Evolutionary conservation across 2,888 invertebrate species (phyloP).

Genomic region (Noctua pronuba): DNA sequence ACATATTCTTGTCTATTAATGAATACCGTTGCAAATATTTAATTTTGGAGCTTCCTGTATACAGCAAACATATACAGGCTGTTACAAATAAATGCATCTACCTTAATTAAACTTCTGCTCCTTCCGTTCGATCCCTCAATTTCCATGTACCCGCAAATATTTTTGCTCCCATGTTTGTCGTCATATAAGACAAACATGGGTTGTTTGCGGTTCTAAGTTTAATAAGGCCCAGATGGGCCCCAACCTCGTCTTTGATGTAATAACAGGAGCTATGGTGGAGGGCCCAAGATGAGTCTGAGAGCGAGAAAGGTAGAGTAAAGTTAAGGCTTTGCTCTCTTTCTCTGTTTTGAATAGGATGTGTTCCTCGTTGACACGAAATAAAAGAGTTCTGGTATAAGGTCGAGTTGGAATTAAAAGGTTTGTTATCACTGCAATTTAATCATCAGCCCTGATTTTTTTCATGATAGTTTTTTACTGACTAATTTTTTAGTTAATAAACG

Average conservation of each 20-base stretch:
- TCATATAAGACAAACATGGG: constrained; percentile 54
- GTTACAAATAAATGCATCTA: constrained; percentile 20
- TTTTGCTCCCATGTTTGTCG: constrained; percentile 44
- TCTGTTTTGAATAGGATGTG: background rate
- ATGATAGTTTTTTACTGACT: no score
- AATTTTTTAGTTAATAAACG: no score
- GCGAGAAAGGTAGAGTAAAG: background rate
- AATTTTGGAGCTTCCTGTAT: constrained; percentile 5
- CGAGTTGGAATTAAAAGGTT: background rate
- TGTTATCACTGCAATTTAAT: no score
- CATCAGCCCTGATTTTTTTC: no score
- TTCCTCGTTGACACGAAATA: background rate
- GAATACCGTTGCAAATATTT: background rate
- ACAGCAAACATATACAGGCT: constrained; percentile 9
- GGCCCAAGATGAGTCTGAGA: background rate
- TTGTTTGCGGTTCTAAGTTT: constrained; percentile 60
- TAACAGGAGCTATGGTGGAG: constrained; percentile 11
- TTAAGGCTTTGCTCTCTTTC: background rate
- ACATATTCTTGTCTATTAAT: background rate
- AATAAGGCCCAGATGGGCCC: constrained; percentile 58
- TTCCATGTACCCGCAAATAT: constrained; percentile 52
- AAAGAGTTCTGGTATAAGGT: background rate
- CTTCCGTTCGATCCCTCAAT: constrained; percentile 15
- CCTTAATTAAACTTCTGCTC: constrained; percentile 1
- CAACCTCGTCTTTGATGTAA: constrained; percentile 42